phyloP scores from a whole-genome alignment of 2,888 invertebrate species.

The Lingula anatina region DNA sequence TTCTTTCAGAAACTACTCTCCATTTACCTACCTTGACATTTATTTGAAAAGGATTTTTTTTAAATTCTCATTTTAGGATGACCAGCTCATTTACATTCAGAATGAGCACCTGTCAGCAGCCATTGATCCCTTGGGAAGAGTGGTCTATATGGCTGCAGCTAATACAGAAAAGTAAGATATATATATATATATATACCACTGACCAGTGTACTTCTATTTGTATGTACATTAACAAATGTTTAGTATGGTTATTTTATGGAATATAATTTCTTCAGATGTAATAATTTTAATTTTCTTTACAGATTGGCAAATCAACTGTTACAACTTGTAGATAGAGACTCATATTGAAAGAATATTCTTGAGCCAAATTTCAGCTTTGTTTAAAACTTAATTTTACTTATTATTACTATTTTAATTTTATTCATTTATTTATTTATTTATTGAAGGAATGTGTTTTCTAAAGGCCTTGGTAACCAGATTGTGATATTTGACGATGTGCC shows the following conservation, averaged over 20 bases:
- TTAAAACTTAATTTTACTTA: too few relatives aligned
- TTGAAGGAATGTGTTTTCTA: background rate
- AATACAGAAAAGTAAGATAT: constrained; percentile 16
- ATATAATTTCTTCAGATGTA: too few relatives aligned
- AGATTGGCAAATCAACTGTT: too few relatives aligned
- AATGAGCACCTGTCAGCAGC: constrained; percentile 23
- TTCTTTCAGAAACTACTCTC: too few relatives aligned
- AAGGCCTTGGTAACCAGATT: constrained; percentile 48
- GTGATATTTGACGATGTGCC: constrained; percentile 56
- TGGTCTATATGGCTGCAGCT: constrained; percentile 14
- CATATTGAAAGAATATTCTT: too few relatives aligned
- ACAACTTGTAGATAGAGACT: too few relatives aligned
- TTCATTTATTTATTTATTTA: background rate
- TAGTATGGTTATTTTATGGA: too few relatives aligned
- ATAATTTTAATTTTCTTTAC: too few relatives aligned
- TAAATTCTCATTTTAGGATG: constrained; percentile 3
- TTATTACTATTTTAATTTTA: background rate
- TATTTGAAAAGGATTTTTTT: background rate
- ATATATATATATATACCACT: too few relatives aligned
- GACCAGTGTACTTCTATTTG: too few relatives aligned
- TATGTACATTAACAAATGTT: too few relatives aligned
- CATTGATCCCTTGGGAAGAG: constrained; percentile 26
- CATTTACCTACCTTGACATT: background rate
- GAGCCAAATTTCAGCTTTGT: too few relatives aligned
- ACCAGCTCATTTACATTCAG: constrained; percentile 14